Base-by-base conservation (phyloP, 2,113 vertebrate species). In the Sciurus niger region DNA sequence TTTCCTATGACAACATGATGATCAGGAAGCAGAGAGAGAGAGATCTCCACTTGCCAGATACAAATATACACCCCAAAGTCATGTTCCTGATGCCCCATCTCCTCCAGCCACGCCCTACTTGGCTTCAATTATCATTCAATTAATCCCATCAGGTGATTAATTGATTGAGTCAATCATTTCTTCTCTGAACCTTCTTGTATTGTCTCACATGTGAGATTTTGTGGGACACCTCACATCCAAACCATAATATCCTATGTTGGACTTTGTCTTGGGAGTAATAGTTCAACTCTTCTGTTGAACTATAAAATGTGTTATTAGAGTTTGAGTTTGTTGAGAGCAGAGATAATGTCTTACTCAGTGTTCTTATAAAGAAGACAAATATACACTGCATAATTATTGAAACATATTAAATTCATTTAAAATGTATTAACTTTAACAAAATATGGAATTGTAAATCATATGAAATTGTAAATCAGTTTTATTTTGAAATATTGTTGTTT, bases 391-490 rank as follows among this genome's bases (percentile, higher is more conserved):
- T 37, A 63, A 60, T 70, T 60, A 40, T 30, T 63, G 17, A 80
- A 46, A n/a, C 51, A 60, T 12, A 43, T 58, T 74, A 58, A 94
- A 79, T 40, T 84, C 30, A 79, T 48, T 22, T 18, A 73, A 82
- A 53, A 34, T 84, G 10, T 63, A 46, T 46, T 88, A 68, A 68
- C 32, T 32, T 94, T 68, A 22, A 51, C 65, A 84, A 60, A 89
- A 55, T 17, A 3, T 60, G 79, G 89, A 96, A 92, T 58, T 92
- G 7, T 28, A 78, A 89, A 63, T 51, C 34, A n/a, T 17, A 2
- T 60, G 79, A 89, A 96, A 89, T 58, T 92, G 7, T 28, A 78
- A 89, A 63, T 51, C 28, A n/a, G 12, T 76, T 90, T 94, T 65
- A 82, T 88, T 83, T 87, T 93, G 34, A 85, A 89, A 67, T 48